Conservation (phyloP, 2,113 vertebrate species). For the Merops nubicus region DNA sequence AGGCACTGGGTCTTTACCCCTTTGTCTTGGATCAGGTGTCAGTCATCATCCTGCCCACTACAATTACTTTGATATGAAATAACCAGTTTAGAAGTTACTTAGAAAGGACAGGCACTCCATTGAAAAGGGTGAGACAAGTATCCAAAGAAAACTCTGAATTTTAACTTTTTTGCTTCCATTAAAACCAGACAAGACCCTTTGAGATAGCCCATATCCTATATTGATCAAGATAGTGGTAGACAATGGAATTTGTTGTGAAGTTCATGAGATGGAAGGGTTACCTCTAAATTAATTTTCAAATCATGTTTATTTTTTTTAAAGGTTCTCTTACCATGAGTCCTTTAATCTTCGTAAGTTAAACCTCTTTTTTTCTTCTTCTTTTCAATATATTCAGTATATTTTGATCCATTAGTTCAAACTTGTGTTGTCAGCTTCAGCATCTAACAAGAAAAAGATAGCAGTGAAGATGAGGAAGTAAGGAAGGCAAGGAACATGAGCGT, state of each 20-base stretch:
- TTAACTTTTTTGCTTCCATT: background rate
- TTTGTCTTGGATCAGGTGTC: conserved; percentile 61
- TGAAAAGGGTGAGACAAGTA: background rate
- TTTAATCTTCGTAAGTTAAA: background rate
- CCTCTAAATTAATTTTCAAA: background rate
- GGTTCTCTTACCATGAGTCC: background rate
- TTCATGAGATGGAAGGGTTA: background rate
- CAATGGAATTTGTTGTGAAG: background rate
- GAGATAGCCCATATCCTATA: background rate
- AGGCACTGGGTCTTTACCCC: background rate
- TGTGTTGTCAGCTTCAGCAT: background rate
- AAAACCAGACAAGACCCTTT: background rate
- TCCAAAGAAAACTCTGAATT: background rate
- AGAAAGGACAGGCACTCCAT: background rate
- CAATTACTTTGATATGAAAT: conserved; percentile 30
- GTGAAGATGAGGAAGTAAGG: background rate
- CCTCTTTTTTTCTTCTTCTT: background rate
- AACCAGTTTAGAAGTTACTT: background rate
- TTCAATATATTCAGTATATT: background rate
- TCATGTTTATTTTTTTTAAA: background rate
- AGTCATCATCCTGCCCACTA: conserved; percentile 48
- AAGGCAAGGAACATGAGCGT: background rate
- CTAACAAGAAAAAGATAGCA: background rate
- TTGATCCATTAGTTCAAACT: background rate
- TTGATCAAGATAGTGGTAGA: background rate